phyloP scores from a whole-genome alignment of 1,140 invertebrate species.

The Aethina tumida region DNA sequence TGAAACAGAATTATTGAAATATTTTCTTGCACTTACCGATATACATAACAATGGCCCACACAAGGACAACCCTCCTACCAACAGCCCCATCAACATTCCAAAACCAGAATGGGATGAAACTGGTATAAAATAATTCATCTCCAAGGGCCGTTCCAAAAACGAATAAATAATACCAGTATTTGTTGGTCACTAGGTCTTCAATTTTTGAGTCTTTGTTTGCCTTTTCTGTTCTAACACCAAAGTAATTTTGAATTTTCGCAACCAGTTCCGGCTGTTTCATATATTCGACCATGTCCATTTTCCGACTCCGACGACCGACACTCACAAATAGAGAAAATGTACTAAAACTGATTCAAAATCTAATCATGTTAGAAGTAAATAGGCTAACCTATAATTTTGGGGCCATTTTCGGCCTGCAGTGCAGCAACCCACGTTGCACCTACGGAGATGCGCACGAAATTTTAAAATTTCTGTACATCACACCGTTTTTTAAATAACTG shows the following conservation, averaged over 20 bases:
- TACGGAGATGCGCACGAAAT: no score
- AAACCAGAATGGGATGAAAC: slow-evolving; percentile 83
- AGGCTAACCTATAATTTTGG: no score
- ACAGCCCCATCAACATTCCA: slow-evolving; percentile 86
- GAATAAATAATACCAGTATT: slow-evolving; percentile 81
- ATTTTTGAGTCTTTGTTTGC: slow-evolving; percentile 23
- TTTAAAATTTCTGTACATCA: no score
- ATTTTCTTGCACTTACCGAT: slow-evolving; percentile 49
- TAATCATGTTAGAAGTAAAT: no score
- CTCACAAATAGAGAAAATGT: no score
- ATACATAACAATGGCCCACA: slow-evolving; percentile 81
- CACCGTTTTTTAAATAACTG: no score
- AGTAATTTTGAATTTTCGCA: slow-evolving; percentile 59
- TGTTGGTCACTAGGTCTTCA: slow-evolving; percentile 55
- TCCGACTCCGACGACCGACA: no score
- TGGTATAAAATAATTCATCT: slow-evolving; percentile 80
- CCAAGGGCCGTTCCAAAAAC: slow-evolving; percentile 72
- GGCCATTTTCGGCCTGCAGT: no score
- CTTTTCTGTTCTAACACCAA: slow-evolving; percentile 40
- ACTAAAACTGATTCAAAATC: no score
- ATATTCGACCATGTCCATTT: slow-evolving; percentile 42
- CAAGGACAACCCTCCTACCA: slow-evolving; percentile 64
- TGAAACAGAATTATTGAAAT: not conserved
- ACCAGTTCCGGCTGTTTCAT: slow-evolving; percentile 60
- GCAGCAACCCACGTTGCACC: no score